phyloP scores from a whole-genome alignment of 2,888 invertebrate species.

The Ernsta delagoae region DNA sequence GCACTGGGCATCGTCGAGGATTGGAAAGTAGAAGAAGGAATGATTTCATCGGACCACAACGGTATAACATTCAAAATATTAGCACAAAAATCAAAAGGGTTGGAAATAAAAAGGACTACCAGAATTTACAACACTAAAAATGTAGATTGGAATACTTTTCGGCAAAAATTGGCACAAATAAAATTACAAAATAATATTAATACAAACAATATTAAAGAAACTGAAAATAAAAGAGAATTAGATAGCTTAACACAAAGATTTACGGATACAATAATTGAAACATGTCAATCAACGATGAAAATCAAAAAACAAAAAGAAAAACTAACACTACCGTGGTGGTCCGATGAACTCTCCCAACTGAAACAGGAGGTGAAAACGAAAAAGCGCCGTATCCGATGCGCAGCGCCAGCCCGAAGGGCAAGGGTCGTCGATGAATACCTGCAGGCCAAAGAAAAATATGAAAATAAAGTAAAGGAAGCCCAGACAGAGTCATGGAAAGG shows the following conservation, averaged over 20 bases:
- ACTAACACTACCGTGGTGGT: slow-evolving; percentile 16
- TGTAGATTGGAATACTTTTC: slow-evolving; percentile 23
- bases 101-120: slow-evolving; percentile 6
- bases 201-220: not conserved
- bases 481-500: not conserved
- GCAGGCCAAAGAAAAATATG: slow-evolving; percentile 10
- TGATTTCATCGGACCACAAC: slow-evolving; percentile 41
- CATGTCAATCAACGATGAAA: not conserved
- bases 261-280: not conserved
- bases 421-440: slow-evolving; percentile 9
- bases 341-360: not conserved
- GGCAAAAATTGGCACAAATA: slow-evolving; percentile 13
- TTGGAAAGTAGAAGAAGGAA: slow-evolving; percentile 36
- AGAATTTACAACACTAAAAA: slow-evolving; percentile 24
- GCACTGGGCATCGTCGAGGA: slow-evolving; percentile 15
- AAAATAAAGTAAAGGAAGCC: not conserved
- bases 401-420: slow-evolving; percentile 5
- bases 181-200: not conserved
- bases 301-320: slow-evolving; percentile 1
- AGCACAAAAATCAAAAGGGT: not conserved
- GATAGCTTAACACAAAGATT: not conserved
- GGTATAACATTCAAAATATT: slow-evolving; percentile 21
- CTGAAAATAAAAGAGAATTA: not conserved
- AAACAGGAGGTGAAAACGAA: not conserved
- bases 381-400: not conserved